These are phyloP conservation scores for Pandemis corylana DNA, from an alignment of 2,888 invertebrate species.

Conservation along the genomic window DNA sequence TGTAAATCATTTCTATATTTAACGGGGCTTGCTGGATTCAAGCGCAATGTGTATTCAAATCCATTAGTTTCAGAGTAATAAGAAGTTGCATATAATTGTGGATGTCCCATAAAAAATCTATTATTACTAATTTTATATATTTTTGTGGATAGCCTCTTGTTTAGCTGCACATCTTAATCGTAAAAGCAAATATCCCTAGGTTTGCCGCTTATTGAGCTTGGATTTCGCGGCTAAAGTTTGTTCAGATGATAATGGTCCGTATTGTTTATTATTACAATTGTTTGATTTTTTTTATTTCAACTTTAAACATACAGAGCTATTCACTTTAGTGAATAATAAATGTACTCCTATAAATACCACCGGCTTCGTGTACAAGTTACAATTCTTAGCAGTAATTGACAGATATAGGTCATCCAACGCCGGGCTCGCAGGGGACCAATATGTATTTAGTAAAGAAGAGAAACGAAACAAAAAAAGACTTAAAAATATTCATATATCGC, in stretches of 20 bases:
- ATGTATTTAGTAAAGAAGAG: not conserved
- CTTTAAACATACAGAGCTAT: not conserved
- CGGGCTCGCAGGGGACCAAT: not conserved
- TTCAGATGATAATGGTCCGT: not conserved
- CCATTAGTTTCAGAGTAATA: constrained; percentile 14
- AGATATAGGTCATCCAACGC: not conserved
- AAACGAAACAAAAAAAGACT: not conserved
- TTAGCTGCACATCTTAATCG: constrained; percentile 27
- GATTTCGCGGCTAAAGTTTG: constrained; percentile 18
- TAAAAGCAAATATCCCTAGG: constrained; percentile 3
- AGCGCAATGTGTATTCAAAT: constrained; percentile 15
- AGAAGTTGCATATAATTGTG: not conserved
- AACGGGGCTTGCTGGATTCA: not conserved
- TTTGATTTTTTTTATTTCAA: not conserved
- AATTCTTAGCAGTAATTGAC: constrained; percentile 30
- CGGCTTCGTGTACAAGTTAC: constrained; percentile 3
- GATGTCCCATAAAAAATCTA: constrained; percentile 1
- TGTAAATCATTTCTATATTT: not conserved
- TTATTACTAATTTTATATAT: constrained; percentile 10
- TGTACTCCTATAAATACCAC: constrained; percentile 5
- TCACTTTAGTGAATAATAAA: constrained; percentile 5
- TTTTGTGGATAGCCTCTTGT: constrained; percentile 33
- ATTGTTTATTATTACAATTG: not conserved
- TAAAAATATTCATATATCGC: not conserved
- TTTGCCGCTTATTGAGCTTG: constrained; percentile 14